Conservation (phyloP, 2,113 vertebrate genomes). For the Grammomys surdaster region DNA sequence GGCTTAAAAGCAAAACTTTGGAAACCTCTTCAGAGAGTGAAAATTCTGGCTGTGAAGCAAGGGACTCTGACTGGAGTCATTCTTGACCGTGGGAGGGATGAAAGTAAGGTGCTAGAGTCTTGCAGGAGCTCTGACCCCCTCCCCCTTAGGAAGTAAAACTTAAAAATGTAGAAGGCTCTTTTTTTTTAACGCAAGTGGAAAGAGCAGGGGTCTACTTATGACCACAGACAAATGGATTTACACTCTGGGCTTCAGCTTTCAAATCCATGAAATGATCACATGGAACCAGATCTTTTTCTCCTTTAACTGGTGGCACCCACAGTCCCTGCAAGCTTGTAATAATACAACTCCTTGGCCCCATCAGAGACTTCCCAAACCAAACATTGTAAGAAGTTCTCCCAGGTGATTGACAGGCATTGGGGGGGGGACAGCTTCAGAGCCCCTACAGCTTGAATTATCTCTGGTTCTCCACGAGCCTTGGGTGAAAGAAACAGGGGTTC, state of each 20-base stretch:
- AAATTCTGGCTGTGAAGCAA: not conserved
- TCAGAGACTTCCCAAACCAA: not conserved
- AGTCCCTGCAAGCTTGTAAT: not conserved
- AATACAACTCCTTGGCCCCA: no score
- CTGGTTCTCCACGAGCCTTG: not conserved
- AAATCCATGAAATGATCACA: not conserved
- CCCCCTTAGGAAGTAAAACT: not conserved
- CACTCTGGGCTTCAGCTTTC: slow-evolving; percentile 21
- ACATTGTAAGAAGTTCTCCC: not conserved
- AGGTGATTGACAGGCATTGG: not conserved
- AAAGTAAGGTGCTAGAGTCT: not conserved
- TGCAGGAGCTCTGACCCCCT: not conserved
- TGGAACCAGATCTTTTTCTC: not conserved
- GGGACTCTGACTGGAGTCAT: not conserved
- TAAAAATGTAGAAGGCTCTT: not conserved
- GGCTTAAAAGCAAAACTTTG: not conserved
- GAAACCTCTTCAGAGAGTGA: slow-evolving; percentile 10
- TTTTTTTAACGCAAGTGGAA: not conserved
- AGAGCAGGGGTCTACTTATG: not conserved
- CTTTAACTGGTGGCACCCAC: not conserved
- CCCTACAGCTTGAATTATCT: not conserved
- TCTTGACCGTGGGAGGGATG: not conserved
- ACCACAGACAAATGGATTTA: not conserved
- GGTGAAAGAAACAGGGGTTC: not conserved
- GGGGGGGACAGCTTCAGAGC: no score